Conservation (phyloP, 1,140 invertebrate species). For the honey bee (Apis mellifera) region DNA sequence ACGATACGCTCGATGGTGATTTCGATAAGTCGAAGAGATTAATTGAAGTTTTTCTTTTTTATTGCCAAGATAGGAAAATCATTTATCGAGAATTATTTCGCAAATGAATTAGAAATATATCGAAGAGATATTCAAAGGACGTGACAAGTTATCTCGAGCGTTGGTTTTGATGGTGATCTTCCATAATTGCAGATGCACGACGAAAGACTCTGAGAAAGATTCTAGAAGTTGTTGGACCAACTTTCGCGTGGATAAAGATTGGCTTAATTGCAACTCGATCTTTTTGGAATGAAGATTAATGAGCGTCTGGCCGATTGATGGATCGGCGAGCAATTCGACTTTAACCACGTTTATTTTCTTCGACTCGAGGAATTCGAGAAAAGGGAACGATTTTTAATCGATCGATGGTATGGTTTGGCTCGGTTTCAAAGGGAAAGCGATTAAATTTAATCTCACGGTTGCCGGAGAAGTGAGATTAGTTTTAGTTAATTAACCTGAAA, state of each 20-base stretch:
- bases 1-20: background rate
- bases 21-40: background rate
- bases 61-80: background rate
- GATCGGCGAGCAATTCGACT: constrained; percentile 37
- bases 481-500: background rate
- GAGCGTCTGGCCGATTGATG: constrained; percentile 22
- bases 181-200: constrained; percentile 30
- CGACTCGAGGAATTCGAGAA: background rate
- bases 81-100: too few relatives aligned
- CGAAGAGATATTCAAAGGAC: background rate
- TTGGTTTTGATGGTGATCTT: constrained; percentile 34
- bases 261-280: constrained; percentile 57
- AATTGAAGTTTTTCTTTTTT: too few relatives aligned
- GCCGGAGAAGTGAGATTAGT: background rate
- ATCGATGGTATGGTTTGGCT: background rate
- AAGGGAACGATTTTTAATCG: constrained; percentile 2
- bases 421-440: background rate
- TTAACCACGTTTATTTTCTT: constrained; percentile 19
- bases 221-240: constrained; percentile 32
- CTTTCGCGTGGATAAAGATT: constrained; percentile 26
- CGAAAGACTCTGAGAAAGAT: constrained; percentile 21
- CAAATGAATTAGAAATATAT: background rate
- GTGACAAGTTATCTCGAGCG: background rate
- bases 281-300: constrained; percentile 61
- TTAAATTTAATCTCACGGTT: background rate